Evolutionary conservation across 2,888 invertebrate species (phyloP), one percentile per base, ranked within the genome.

Genomic region (Argyresthia albistria): DNA sequence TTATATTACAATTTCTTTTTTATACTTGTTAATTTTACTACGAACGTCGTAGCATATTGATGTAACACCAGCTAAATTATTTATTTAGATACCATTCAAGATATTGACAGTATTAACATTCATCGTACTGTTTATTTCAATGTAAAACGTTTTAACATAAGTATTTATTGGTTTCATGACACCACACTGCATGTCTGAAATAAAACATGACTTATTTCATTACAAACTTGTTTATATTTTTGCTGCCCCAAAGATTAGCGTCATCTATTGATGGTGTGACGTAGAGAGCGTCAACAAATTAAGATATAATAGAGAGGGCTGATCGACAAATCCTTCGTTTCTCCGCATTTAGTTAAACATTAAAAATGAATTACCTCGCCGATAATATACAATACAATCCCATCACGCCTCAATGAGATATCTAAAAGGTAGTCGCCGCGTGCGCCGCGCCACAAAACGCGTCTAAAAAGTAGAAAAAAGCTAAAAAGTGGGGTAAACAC

Each of bases 401-500:
- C 67, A 66, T 62, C 63, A 72, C 81, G 82, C 76, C 75, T 76
- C 73, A 83, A 69, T 76, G 81, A 75, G 69, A 66, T 63, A 63
- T 66, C 62, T 73, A 71, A 81, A 75, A 75, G 72, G 71, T 68
- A 64, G 67, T 62, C 57, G 81, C 79, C 79, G 80, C 81, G 80
- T 76, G 81, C 76, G 77, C 74, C 61, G 61, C 75, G 76, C 77
- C 79, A 70, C 75, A 82, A 81, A 83, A 82, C 78, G 66, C 65
- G 66, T 68, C 77, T 79, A 75, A 76, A 74, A 70, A 77, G 75
- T 78, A 70, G 66, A 80, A 77, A 81, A 84, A 87, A 84, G 71
- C 73, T 82, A 83, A 83, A 86, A 86, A 81, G 77, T 81, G 84
- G 80, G 79, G 84, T 86, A 86, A 86, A 87, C 82, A 86, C 83